A percentile compares a stretch with the other conserved stretches of the same genome.
Evolutionary conservation across 1,140 invertebrate genomes (phyloP).

Genomic region (Chironomus tepperi): DNA sequence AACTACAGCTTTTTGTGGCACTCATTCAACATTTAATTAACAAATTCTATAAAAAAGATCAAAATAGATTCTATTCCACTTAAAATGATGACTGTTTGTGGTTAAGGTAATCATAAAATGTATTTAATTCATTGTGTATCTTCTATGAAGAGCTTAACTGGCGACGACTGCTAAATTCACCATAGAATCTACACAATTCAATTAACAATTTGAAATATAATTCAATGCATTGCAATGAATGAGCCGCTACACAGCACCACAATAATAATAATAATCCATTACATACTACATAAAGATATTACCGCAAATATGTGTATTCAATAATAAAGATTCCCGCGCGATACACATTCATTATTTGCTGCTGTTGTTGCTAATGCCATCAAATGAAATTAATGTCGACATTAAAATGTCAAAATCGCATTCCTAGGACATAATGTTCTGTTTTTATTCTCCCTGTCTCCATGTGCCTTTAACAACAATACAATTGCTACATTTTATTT

Average conservation of each 20-base stretch:
- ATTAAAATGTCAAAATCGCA: neutral
- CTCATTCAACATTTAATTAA: no score
- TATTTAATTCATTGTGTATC: no score
- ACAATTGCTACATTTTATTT: no score
- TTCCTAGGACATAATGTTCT: neutral
- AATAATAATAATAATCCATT: neutral
- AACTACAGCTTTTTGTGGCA: no score
- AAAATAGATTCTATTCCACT: no score
- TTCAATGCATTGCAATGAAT: neutral
- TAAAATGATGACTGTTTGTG: no score
- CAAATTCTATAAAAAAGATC: no score
- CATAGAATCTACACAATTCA: neutral
- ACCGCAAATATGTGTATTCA: conserved; percentile 8
- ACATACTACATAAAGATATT: conserved; percentile 9
- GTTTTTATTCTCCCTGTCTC: neutral
- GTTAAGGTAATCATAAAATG: no score
- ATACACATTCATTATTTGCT: conserved; percentile 7
- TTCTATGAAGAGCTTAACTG: no score
- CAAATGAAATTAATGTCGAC: conserved; percentile 8
- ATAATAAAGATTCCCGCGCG: conserved; percentile 6
- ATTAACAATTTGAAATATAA: neutral
- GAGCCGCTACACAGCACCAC: neutral
- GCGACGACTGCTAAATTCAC: no score
- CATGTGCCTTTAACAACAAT: neutral
- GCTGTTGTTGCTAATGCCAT: neutral